Base-by-base conservation (phyloP, 2,888 invertebrate species). In the Dendrolimus houi region DNA sequence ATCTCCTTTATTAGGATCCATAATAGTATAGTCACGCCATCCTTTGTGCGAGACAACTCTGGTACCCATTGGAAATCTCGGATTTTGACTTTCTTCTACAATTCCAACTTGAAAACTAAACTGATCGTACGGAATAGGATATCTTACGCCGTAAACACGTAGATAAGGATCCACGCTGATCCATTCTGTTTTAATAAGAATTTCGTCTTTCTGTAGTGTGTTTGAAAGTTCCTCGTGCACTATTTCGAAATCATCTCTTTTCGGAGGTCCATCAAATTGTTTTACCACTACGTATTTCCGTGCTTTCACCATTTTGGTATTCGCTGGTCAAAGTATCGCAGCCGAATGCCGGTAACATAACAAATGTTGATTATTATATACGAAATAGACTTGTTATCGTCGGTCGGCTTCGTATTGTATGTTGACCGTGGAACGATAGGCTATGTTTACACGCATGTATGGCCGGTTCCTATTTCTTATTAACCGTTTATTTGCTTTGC, bases 21-120 rank as follows among this genome's bases (percentile, higher is more conserved):
- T 60, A 17, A 72, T 1, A 88, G 86, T 53, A 64, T 93, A 92
- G 41, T 92, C 91, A 65, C 92, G 84, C 95, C 95, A 95, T n/a
- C 95, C 95, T 60, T 92, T 87, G 65, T 92, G 81, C 1, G 92
- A 92, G 0, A 94, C 83, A 1, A 95, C 86, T 70, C 88, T 81
- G 55, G 87, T 86, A 1, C 94, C 94, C 10, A 92, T 92, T 8
- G 94, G 93, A 73, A 83, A 95, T 7, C 92, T 77, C 0, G 85
- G 64, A 14, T 68, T 57, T 57, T 64, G 68, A 3, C 69, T 67
- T 53, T 72, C 71, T 57, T 92, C 73, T 6, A 95, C 92, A 69
- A 68, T 52, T 12, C 71, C 83, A 7, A 82, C 75, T 71, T 68
- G 65, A 58, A 62, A 68, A 17, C 68, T 60, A 57, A 70, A 71